A percentile compares a stretch with the other conserved stretches of the same genome.
phyloP scores from a whole-genome alignment of 2,888 invertebrate genomes.

The Gastrophysa polygoni region DNA sequence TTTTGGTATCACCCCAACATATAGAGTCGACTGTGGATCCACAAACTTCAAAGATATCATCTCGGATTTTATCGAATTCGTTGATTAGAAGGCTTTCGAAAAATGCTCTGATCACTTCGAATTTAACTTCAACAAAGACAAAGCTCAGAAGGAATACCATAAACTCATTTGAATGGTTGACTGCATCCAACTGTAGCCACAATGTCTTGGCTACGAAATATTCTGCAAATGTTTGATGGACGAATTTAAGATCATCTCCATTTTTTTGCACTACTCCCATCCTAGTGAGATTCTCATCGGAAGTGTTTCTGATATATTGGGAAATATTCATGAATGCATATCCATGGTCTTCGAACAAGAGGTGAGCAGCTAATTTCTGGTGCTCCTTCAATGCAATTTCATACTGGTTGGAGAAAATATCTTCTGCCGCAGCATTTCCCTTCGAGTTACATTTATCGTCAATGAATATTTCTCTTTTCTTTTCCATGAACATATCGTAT shows the following conservation, averaged over 20 bases:
- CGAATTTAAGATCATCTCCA: neutral
- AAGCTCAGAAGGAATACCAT: neutral
- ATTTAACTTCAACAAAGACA: neutral
- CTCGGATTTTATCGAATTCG: neutral
- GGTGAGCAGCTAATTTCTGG: too few species aligned
- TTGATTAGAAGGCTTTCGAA: neutral
- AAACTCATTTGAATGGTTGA: too few species aligned
- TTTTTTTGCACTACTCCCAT: too few species aligned
- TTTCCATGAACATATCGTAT: slow-evolving; percentile 17
- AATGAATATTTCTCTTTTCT: slow-evolving; percentile 16
- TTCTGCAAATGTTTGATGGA: slow-evolving; percentile 20
- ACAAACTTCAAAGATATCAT: neutral
- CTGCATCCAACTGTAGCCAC: too few species aligned
- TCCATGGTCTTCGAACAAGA: too few species aligned
- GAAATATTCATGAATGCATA: too few species aligned
- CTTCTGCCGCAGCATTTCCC: neutral
- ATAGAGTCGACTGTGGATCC: neutral
- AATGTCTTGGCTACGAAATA: too few species aligned
- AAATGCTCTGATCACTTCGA: neutral
- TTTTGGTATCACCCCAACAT: neutral
- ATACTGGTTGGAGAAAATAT: neutral
- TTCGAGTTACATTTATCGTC: slow-evolving; percentile 11
- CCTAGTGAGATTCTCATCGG: too few species aligned
- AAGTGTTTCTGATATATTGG: too few species aligned
- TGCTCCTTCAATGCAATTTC: slow-evolving; percentile 7